Evolutionary conservation across 1,140 invertebrate species (phyloP).

Genomic region (Atta cephalotes): DNA sequence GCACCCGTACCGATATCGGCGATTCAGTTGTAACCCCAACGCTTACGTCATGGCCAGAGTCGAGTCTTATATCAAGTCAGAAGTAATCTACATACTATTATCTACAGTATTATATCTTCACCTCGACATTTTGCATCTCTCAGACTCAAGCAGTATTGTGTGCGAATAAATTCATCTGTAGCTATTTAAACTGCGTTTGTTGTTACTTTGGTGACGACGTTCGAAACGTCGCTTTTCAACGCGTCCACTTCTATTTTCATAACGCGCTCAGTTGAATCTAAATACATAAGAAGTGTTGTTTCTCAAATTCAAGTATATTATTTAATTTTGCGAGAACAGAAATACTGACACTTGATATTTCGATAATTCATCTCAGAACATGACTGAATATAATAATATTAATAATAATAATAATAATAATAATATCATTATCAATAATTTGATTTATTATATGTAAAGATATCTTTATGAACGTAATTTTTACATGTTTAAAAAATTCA

Average conservation of each 20-base stretch:
- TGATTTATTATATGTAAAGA: too few relatives aligned
- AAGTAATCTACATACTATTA: background rate
- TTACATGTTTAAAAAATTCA: background rate
- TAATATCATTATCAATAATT: too few relatives aligned
- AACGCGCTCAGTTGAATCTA: background rate
- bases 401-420: too few relatives aligned
- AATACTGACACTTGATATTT: conserved; percentile 14
- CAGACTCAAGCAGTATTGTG: background rate
- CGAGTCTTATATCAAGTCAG: background rate
- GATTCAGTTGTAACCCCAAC: background rate
- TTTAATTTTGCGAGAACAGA: background rate
- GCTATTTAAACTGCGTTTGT: conserved; percentile 6
- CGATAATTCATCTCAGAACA: background rate
- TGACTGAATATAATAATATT: background rate
- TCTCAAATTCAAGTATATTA: background rate
- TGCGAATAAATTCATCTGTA: conserved; percentile 15
- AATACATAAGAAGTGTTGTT: conserved; percentile 9
- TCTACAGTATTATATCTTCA: background rate
- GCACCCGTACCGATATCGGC: background rate
- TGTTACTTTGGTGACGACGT: background rate
- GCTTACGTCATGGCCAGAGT: background rate
- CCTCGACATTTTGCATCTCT: background rate
- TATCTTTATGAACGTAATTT: background rate
- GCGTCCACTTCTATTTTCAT: background rate
- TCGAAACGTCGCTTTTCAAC: background rate